Evolutionary conservation across 2,113 vertebrate species (phyloP), one percentile per base, ranked within the genome.

Genomic region (Struthio camelus): DNA sequence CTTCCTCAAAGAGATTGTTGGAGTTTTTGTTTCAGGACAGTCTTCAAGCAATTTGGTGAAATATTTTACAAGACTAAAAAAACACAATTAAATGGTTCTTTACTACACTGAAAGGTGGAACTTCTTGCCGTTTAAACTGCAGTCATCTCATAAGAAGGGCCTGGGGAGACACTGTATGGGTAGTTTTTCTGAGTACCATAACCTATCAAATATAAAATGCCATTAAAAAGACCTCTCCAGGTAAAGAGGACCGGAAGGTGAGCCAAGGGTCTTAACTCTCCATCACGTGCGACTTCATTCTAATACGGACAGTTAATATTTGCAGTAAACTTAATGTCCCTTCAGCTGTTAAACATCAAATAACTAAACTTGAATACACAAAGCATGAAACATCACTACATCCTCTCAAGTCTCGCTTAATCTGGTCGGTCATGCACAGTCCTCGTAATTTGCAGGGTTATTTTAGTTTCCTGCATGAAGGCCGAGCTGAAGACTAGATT

Each of bases 351-450:
- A 34, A 67, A 67, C 17, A 50, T 17, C 62, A 27, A 46, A 24
- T 25, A 32, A 42, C 20, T 67, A 28, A 44, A 67, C 36, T 56
- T 18, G 27, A 40, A 20, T 10, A 23, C 2, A 9, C 25, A 15
- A 10, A 67, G 36, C 44, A 67, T 19, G 51, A 56, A 10, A 10
- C 9, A 27, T 6, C 59, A 51, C 83, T 30, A 61, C 7, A 7
- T 2, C 10, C 17, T 32, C 34, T 38, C 42, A 59, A 16, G 15
- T 20, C 50, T 44, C 25, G 38, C 71, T 15, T 46, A 23, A 38
- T 10, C 40, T 2, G 6, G 32, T 32, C 5, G 2, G 38, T 65
- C 9, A 6, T 3, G 61, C 19, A 10, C 2, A 3, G 40, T 34
- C 50, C 40, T 7, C 42, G 25, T 66, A 22, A 40, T 48, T 58